Conservation (phyloP, 2,888 invertebrate species). For the Andrena fulva region DNA sequence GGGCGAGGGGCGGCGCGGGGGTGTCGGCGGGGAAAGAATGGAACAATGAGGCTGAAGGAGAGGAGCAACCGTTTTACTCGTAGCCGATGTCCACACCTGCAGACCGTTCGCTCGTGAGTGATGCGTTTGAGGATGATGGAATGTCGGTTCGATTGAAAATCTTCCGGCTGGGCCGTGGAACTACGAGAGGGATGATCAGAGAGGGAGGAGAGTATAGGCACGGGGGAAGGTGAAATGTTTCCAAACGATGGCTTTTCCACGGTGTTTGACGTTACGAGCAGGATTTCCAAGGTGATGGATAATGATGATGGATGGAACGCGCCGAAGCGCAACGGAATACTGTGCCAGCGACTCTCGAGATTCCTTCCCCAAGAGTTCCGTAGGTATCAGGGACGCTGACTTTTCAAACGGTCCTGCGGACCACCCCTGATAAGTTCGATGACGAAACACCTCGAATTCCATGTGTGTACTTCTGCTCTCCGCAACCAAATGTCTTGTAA, state of each 20-base stretch:
- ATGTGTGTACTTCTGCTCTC: not conserved
- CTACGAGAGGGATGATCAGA: not conserved
- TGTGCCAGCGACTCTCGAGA: not conserved
- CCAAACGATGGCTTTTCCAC: conserved; percentile 1
- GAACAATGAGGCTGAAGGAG: conserved; percentile 65
- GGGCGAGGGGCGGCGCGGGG: conserved; percentile 18
- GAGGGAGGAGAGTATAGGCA: no score
- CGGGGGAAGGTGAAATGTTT: not conserved
- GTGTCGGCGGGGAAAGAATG: conserved; percentile 30
- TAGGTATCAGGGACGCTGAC: not conserved
- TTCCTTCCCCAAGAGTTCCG: not conserved
- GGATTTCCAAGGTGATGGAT: conserved; percentile 39
- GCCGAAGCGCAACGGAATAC: not conserved
- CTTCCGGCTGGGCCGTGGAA: conserved; percentile 18
- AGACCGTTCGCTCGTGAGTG: conserved; percentile 51
- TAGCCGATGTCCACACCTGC: conserved; percentile 71
- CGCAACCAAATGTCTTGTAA: no score
- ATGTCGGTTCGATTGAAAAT: conserved; percentile 61
- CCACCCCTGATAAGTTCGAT: not conserved
- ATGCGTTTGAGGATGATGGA: conserved; percentile 58
- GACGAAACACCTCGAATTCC: not conserved
- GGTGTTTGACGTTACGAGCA: conserved; percentile 32
- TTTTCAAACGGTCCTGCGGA: not conserved
- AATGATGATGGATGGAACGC: conserved; percentile 38
- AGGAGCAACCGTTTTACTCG: conserved; percentile 62